Evolutionary conservation across 2,888 invertebrate genomes (phyloP).

Genomic region (Xestia rhomboidea): DNA sequence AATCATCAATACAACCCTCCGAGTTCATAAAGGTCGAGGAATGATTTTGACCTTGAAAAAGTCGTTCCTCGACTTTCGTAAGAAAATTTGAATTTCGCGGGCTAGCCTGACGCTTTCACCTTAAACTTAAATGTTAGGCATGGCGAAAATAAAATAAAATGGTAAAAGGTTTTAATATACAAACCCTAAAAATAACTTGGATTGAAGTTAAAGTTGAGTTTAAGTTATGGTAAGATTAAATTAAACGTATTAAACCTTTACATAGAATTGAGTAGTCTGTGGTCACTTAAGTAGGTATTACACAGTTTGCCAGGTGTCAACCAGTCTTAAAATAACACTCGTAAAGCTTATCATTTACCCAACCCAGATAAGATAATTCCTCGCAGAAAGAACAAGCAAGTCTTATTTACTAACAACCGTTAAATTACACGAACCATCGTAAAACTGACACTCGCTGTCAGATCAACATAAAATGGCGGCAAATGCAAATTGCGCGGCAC

Average conservation of each 20-base stretch:
- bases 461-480: conserved; percentile 57
- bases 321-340: conserved; percentile 42
- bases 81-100: too few relatives aligned
- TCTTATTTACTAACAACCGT: conserved; percentile 29
- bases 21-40: too few relatives aligned
- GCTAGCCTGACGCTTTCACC: too few relatives aligned
- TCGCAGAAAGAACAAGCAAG: conserved; percentile 32
- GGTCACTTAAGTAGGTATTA: neutral
- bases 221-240: neutral
- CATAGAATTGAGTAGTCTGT: neutral
- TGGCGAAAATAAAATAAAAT: neutral
- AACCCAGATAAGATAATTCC: conserved; percentile 42
- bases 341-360: conserved; percentile 34
- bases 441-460: conserved; percentile 47
- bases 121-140: neutral
- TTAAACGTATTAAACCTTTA: neutral
- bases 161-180: neutral
- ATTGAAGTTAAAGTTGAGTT: neutral
- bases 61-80: too few relatives aligned
- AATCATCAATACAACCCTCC: too few relatives aligned
- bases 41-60: too few relatives aligned
- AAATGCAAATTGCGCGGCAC: conserved; percentile 64
- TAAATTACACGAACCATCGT: conserved; percentile 35
- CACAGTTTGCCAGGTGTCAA: conserved; percentile 20
- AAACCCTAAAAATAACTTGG: neutral